These are phyloP conservation scores for Macaria notata DNA, from an alignment of 2,888 invertebrate species.

Conservation along the genomic window DNA sequence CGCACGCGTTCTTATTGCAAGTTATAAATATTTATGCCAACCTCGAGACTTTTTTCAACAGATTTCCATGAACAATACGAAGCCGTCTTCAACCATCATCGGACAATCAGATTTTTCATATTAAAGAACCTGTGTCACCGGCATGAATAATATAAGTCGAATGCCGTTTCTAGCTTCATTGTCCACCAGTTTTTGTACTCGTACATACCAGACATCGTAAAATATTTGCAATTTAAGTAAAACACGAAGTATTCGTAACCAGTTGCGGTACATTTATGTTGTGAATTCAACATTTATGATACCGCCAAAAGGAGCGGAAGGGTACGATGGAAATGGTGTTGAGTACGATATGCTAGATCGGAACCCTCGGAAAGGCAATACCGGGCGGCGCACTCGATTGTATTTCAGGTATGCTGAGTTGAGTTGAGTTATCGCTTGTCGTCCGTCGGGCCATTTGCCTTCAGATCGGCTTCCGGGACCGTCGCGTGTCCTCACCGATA, in stretches of 20 bases:
- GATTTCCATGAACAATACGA: conserved; percentile 41
- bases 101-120: conserved; percentile 31
- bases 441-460: conserved; percentile 72
- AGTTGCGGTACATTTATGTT: no score
- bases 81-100: conserved; percentile 37
- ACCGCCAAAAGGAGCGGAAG: conserved; percentile 23
- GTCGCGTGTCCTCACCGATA: conserved; percentile 72
- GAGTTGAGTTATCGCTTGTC: conserved; percentile 73
- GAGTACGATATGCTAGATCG: conserved; percentile 38
- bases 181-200: conserved; percentile 14
- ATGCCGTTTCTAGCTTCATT: conserved; percentile 26
- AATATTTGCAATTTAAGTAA: conserved; percentile 25
- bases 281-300: conserved; percentile 29
- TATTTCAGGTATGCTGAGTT: conserved; percentile 71
- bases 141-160: conserved; percentile 32
- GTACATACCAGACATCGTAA: conserved; percentile 15
- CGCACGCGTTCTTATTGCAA: conserved; percentile 55
- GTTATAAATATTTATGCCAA: conserved; percentile 61
- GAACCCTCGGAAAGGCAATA: conserved; percentile 53
- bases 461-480: conserved; percentile 72
- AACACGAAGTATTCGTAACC: conserved; percentile 1
- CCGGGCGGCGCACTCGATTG: conserved; percentile 63
- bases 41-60: conserved; percentile 46
- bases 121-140: conserved; percentile 32
- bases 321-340: conserved; percentile 39